Evolutionary conservation across 2,113 vertebrate species (phyloP).

Genomic region (Pelecanoides urinatrix): DNA sequence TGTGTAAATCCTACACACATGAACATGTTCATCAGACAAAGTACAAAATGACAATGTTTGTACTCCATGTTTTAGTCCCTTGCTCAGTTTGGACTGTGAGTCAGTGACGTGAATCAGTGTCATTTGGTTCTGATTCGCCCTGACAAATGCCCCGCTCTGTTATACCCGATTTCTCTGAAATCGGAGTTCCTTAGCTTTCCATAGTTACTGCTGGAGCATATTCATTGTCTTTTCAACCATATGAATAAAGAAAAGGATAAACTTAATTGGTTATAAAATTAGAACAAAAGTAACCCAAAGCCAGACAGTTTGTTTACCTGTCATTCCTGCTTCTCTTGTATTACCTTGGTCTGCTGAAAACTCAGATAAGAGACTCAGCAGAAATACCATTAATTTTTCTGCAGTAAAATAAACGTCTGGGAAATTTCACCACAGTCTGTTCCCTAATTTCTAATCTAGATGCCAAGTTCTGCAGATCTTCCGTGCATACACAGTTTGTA

Average conservation of each 20-base stretch:
- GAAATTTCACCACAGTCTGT: neutral
- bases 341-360: neutral
- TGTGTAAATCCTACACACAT: accelerated
- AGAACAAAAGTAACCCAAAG: neutral
- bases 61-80: neutral
- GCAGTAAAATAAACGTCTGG: accelerated
- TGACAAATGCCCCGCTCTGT: neutral
- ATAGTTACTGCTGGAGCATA: neutral
- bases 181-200: neutral
- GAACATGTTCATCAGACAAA: neutral
- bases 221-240: neutral
- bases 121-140: neutral
- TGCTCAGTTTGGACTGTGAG: neutral
- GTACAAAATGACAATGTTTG: neutral
- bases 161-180: neutral
- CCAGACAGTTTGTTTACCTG: neutral
- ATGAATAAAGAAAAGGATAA: neutral
- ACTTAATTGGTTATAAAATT: neutral
- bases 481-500: neutral
- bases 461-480: neutral
- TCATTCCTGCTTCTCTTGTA: accelerated
- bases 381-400: neutral
- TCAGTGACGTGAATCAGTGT: neutral
- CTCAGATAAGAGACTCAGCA: neutral
- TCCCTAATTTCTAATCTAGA: neutral